Evolutionary conservation across 2,113 vertebrate genomes (phyloP), one percentile per base, ranked within the genome.

Genomic region (Cisticola juncidis): DNA sequence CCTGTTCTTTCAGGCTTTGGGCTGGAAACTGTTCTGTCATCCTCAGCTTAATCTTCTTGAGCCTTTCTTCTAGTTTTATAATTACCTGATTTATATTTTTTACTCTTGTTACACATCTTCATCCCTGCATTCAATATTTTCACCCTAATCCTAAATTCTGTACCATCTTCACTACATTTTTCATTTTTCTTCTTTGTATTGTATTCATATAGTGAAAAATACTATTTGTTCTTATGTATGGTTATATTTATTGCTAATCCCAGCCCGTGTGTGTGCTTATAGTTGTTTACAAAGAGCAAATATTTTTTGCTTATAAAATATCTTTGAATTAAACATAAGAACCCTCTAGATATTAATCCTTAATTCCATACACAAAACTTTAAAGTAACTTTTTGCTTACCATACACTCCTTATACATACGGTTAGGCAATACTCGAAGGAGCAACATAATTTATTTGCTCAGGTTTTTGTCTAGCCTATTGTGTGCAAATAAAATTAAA

Each of bases 251-350:
- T 69, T 91, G 24, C 14, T 47, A 33, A 45, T 92, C 61, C 16
- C 5, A 51, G 21, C 18, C 7, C 0, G 0, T 53, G 2, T 72
- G 5, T 35, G 19, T 56, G 4, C 2, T 2, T 38, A 5, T 24
- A 10, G 25, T 12, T 58, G 9, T 60, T 42, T 68, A 40, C 0
- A 0, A 86, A 79, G 35, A 80, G 5, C 12, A 89, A 66, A 47
- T 78, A 31, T 36, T 78, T 81, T 68, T 2, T 20, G 40, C 5
- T 56, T 74, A 21, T 62, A 70, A 81, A 84, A 54, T 61, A 20
- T 20, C 13, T 31, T 69, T 56, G 20, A 79, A 33, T 72, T 24
- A 61, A 90, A 66, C 15, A 78, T 14, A 29, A 85, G 45, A 42
- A 45, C 17, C 16, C 18, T 74, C 19, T 77, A 13, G 23, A 8